Conservation (phyloP, 2,113 vertebrate genomes). For the Nymphicus hollandicus region DNA sequence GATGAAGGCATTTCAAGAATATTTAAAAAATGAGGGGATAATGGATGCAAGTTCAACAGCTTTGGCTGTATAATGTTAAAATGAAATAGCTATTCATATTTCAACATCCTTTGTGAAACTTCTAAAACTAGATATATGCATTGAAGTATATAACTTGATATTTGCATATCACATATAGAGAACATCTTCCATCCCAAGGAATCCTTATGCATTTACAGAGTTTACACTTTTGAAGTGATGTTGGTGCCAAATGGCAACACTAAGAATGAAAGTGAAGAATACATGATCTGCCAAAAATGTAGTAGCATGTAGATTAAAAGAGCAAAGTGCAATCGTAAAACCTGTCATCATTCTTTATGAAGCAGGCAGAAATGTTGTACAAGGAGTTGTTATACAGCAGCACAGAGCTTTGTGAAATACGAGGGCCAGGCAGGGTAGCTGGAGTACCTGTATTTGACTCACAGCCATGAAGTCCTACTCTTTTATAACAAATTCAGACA, state of each 20-base stretch:
- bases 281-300: not conserved
- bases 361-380: not conserved
- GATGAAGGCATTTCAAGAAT: too few species aligned
- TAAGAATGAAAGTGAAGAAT: not conserved
- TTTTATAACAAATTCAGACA: not conserved
- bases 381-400: not conserved
- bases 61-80: not conserved
- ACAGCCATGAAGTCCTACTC: not conserved
- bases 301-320: not conserved
- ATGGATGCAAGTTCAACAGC: not conserved
- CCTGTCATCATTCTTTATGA: not conserved
- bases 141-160: not conserved
- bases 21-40: not conserved
- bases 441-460: not conserved
- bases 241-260: not conserved
- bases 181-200: not conserved
- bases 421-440: not conserved
- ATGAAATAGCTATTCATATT: not conserved
- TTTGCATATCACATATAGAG: not conserved
- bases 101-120: not conserved
- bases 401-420: not conserved
- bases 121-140: not conserved
- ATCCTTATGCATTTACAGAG: not conserved
- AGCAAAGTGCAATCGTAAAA: not conserved
- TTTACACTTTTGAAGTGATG: not conserved